phyloP scores from a whole-genome alignment of 2,888 invertebrate genomes.

The Thumatha senex region DNA sequence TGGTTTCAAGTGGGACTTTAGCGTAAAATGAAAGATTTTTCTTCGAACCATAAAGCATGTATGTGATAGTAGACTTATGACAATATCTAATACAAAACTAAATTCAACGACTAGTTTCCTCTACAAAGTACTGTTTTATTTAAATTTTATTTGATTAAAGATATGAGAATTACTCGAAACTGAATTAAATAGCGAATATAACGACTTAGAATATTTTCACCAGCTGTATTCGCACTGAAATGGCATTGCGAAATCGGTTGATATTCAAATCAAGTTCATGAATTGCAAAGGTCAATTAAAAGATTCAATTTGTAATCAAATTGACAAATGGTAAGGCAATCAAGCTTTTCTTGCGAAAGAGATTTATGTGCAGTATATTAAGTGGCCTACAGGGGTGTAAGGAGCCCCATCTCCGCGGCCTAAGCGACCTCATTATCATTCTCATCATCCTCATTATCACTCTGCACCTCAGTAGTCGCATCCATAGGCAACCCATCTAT shows the following conservation, averaged over 20 bases:
- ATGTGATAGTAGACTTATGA: slow-evolving; percentile 9
- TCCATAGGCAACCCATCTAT: too few species aligned
- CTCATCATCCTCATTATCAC: too few species aligned
- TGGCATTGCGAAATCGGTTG: slow-evolving; percentile 25
- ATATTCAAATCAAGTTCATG: slow-evolving; percentile 33
- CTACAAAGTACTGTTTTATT: slow-evolving; percentile 10
- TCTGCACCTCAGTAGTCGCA: too few species aligned
- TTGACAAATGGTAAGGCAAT: slow-evolving; percentile 22
- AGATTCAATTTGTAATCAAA: slow-evolving; percentile 38
- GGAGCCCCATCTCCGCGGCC: too few species aligned
- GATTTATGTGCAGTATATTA: slow-evolving; percentile 1
- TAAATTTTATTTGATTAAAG: slow-evolving; percentile 16
- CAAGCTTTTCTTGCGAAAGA: slow-evolving; percentile 12
- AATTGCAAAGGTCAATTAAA: slow-evolving; percentile 42
- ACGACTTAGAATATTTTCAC: slow-evolving; percentile 15
- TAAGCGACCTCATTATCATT: too few species aligned
- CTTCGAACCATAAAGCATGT: not conserved
- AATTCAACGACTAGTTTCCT: slow-evolving; percentile 4
- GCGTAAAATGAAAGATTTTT: not conserved
- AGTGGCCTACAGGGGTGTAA: not conserved
- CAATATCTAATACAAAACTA: slow-evolving; percentile 3
- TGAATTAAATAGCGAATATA: slow-evolving; percentile 12
- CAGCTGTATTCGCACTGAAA: slow-evolving; percentile 16
- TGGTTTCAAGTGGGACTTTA: too few species aligned
- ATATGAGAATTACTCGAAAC: slow-evolving; percentile 9